Conservation (phyloP, 2,888 invertebrate species). For the Epistrophe eligans region DNA sequence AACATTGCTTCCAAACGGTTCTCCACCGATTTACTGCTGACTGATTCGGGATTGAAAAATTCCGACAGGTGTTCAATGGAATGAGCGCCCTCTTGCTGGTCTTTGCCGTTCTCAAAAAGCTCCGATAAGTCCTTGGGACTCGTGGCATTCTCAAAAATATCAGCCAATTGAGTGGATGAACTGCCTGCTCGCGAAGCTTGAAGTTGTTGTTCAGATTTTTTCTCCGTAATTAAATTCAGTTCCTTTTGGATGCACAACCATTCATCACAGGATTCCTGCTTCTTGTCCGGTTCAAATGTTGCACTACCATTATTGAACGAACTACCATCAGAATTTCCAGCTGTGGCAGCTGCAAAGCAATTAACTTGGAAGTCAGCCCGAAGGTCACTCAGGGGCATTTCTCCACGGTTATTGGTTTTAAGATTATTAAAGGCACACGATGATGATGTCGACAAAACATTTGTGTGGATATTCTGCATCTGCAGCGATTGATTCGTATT, state of each 20-base stretch:
- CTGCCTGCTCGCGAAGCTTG: conserved; percentile 49
- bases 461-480: conserved; percentile 34
- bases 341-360: conserved; percentile 68
- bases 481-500: background rate
- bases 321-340: conserved; percentile 48
- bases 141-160: conserved; percentile 82
- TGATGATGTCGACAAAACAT: conserved; percentile 46
- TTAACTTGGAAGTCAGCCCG: conserved; percentile 63
- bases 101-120: conserved; percentile 76
- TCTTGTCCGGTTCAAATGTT: conserved; percentile 69
- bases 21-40: conserved; percentile 83
- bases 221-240: conserved; percentile 84
- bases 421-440: conserved; percentile 72
- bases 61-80: conserved; percentile 80
- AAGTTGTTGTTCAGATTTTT: conserved; percentile 77
- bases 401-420: conserved; percentile 44
- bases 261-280: conserved; percentile 86
- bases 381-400: conserved; percentile 58
- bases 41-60: conserved; percentile 81
- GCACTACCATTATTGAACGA: conserved; percentile 54
- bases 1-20: conserved; percentile 84
- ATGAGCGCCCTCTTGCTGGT: conserved; percentile 74
- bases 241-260: conserved; percentile 89
- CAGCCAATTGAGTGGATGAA: conserved; percentile 79
- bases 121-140: conserved; percentile 79